These are phyloP conservation scores for Bettongia penicillata DNA, from an alignment of 2,113 vertebrate species.

Conservation along the genomic window DNA sequence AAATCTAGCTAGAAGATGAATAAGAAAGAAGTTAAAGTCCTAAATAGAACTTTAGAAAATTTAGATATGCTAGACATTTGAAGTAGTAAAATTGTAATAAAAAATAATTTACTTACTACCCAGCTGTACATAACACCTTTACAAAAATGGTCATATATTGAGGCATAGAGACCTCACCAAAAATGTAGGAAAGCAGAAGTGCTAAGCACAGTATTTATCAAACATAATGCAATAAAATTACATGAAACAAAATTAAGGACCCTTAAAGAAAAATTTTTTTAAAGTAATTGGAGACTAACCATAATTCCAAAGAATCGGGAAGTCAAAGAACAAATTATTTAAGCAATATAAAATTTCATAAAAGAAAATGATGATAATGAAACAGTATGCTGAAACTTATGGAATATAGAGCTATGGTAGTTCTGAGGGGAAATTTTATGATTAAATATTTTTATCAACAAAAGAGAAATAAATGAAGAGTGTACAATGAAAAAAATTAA, in stretches of 20 bases:
- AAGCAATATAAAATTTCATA: no score
- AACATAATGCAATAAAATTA: background rate
- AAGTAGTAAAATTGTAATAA: background rate
- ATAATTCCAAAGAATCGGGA: background rate
- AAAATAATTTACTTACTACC: background rate
- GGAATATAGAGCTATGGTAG: no score
- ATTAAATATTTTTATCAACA: no score
- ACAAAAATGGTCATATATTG: background rate
- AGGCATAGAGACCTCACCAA: background rate
- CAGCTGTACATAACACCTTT: background rate
- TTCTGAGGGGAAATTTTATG: no score
- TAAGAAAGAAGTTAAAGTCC: background rate
- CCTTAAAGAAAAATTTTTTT: background rate
- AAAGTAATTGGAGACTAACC: background rate
- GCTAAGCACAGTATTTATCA: background rate
- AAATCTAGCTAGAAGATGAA: background rate
- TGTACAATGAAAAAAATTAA: no score
- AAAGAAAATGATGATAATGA: no score
- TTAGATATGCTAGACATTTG: background rate
- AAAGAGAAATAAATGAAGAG: no score
- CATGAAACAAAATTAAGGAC: background rate
- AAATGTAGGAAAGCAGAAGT: background rate
- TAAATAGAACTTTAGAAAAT: background rate
- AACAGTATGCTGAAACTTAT: no score
- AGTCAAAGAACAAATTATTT: background rate